Evolutionary conservation across 2,797 vertebrate species (phyloP).

Genomic region (Centropyge bicolor): DNA sequence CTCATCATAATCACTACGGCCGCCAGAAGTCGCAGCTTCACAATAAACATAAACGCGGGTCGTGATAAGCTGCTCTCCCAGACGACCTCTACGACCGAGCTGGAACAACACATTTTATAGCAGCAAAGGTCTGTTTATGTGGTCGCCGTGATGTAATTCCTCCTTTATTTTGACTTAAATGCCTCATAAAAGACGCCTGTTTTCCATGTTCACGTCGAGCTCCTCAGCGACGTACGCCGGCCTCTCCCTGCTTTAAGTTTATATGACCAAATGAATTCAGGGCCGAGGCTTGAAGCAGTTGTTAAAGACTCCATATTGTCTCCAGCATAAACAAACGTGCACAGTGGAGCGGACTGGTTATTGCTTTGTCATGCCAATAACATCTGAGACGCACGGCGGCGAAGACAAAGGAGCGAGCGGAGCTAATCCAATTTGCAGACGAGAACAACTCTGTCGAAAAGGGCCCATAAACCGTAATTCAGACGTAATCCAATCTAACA

Average conservation of each 20-base stretch:
- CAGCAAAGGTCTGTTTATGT: conserved; percentile 1
- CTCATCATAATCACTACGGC: too few relatives aligned
- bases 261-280: conserved; percentile 34
- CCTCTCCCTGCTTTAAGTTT: conserved; percentile 21
- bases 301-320: conserved; percentile 34
- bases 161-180: conserved; percentile 10
- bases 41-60: too few relatives aligned
- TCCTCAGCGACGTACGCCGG: neutral
- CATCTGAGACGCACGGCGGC: conserved; percentile 40
- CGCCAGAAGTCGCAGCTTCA: too few relatives aligned
- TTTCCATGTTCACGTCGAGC: conserved; percentile 21
- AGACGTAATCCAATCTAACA: conserved; percentile 66
- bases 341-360: conserved; percentile 48
- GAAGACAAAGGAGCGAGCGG: conserved; percentile 50
- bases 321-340: conserved; percentile 43
- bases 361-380: conserved; percentile 63
- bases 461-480: conserved; percentile 47
- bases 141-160: neutral
- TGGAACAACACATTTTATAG: neutral
- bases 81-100: too few relatives aligned
- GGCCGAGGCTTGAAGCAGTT: conserved; percentile 3
- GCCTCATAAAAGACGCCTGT: conserved; percentile 12
- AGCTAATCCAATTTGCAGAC: conserved; percentile 57
- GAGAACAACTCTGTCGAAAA: conserved; percentile 50
- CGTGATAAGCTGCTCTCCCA: too few relatives aligned